Evolutionary conservation across 1,140 invertebrate genomes (phyloP).

Genomic region (Battus philenor): DNA sequence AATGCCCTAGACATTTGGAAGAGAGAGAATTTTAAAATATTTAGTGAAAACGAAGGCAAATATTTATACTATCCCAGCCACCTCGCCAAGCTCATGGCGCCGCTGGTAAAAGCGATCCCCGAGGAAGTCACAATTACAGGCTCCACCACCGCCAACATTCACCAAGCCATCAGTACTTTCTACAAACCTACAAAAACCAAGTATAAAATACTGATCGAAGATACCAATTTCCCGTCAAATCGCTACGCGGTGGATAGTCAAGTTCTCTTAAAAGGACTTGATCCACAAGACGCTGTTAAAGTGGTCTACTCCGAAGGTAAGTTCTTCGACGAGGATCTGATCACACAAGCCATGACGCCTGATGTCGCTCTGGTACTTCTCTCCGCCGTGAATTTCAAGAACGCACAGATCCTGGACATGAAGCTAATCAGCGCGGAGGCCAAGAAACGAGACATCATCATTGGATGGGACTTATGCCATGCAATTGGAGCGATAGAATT

Average conservation of each 20-base stretch:
- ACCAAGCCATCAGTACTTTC: constrained; percentile 53
- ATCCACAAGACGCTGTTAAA: constrained; percentile 49
- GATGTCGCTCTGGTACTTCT: constrained; percentile 50
- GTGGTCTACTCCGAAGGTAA: constrained; percentile 33
- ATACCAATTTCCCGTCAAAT: constrained; percentile 61
- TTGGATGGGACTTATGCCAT: constrained; percentile 62
- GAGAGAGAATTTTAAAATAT: constrained; percentile 47
- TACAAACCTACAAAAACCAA: constrained; percentile 47
- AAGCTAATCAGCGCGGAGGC: constrained; percentile 44
- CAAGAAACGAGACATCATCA: constrained; percentile 37
- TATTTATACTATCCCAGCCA: constrained; percentile 43
- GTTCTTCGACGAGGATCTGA: constrained; percentile 44
- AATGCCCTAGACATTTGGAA: constrained; percentile 46
- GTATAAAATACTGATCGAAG: constrained; percentile 56
- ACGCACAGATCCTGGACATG: constrained; percentile 55
- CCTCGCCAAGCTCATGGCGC: constrained; percentile 49
- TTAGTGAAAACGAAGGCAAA: constrained; percentile 42
- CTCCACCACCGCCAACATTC: constrained; percentile 50
- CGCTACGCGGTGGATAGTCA: constrained; percentile 58
- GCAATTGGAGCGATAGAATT: constrained; percentile 45
- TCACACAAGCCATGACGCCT: constrained; percentile 51
- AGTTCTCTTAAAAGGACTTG: constrained; percentile 45
- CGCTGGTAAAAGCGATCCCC: constrained; percentile 37
- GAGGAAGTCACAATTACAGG: constrained; percentile 44
- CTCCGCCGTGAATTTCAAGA: constrained; percentile 53